Evolutionary conservation across 2,797 vertebrate species (phyloP).

Genomic region (Hippoglossus hippoglossus): DNA sequence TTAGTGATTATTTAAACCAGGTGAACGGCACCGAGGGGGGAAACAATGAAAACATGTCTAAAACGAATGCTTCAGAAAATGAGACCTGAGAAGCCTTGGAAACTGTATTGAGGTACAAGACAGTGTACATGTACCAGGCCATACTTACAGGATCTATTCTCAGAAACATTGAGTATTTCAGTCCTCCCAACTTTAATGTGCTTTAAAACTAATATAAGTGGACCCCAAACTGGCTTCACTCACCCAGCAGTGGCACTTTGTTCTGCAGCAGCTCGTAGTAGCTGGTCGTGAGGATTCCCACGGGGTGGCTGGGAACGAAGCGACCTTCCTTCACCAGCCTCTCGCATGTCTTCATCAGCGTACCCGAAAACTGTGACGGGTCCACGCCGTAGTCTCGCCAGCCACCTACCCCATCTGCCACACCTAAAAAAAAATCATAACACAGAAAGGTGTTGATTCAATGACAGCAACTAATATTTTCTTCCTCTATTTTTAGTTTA

Average conservation of each 20-base stretch:
- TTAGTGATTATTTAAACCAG: conserved; percentile 5
- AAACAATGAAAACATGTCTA: not conserved
- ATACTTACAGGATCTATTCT: too few relatives aligned
- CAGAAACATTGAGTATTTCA: not conserved
- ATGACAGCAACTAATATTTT: not conserved
- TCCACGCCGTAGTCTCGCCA: conserved; percentile 99
- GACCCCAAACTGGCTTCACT: conserved; percentile 60
- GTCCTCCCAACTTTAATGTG: not conserved
- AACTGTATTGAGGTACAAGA: not conserved
- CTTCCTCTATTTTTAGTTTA: too few relatives aligned
- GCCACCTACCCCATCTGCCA: conserved; percentile 97
- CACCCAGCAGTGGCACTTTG: conserved; percentile 98
- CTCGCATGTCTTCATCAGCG: conserved; percentile 97
- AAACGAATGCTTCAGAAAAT: not conserved
- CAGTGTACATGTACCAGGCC: too few relatives aligned
- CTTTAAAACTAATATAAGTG: not conserved
- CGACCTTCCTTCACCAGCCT: conserved; percentile 96
- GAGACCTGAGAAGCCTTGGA: not conserved
- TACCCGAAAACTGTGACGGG: conserved; percentile 97
- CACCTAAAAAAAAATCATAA: conserved; percentile 80
- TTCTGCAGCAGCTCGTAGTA: conserved; percentile 99
- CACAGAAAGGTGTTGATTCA: conserved; percentile 13
- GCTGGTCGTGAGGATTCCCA: conserved; percentile 95
- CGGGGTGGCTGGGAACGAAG: conserved; percentile 94
- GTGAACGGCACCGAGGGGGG: not conserved